Evolutionary conservation across 2,888 invertebrate genomes (phyloP), one percentile per base, ranked within the genome.

Genomic region (Sympetrum striolatum): DNA sequence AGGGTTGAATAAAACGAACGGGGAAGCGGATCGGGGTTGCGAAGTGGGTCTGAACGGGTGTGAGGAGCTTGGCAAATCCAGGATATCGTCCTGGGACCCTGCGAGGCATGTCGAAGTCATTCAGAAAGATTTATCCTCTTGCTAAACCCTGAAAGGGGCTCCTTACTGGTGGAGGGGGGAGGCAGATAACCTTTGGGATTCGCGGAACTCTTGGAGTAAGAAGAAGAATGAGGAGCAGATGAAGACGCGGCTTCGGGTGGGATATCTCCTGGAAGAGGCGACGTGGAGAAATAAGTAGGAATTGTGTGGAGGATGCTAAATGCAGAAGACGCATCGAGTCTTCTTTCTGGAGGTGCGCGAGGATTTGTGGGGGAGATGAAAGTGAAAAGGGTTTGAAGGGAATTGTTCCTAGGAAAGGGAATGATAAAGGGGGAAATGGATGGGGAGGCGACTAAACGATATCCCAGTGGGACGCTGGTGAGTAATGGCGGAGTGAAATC

Each of bases 71-170:
- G 86, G 86, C 60, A 86, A 86, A 86, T 86, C 86, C 86, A 60
- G 86, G 86, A 86, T 86, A 86, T 86, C 86, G 86, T 86, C 86
- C 86, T 86, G 86, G 86, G 86, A 86, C 86, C 86, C 86, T 86
- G 86, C 60, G 86, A 86, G 86, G 86, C 86, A 86, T 86, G 86
- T 86, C 86, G 86, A 86, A 86, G 86, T 86, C 86, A 86, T 86
- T 86, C 86, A 86, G 86, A 86, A 86, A 86, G 86, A 86, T 86
- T 86, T 86, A 86, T 86, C 60, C 86, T 86, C 86, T 39, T 60
- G 37, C 60, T 86, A 86, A 86, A 86, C 86, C 86, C 60, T 86
- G 86, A 86, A 86, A 64, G 58, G 86, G 22, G 37, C 22, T 80
- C 80, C 39, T 80, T 12, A 22, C 73, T 1, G 25, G 73, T n/a